Evolutionary conservation across 23 tunicate species (phyloP).

Genomic region (Trididemnum nubilum): DNA sequence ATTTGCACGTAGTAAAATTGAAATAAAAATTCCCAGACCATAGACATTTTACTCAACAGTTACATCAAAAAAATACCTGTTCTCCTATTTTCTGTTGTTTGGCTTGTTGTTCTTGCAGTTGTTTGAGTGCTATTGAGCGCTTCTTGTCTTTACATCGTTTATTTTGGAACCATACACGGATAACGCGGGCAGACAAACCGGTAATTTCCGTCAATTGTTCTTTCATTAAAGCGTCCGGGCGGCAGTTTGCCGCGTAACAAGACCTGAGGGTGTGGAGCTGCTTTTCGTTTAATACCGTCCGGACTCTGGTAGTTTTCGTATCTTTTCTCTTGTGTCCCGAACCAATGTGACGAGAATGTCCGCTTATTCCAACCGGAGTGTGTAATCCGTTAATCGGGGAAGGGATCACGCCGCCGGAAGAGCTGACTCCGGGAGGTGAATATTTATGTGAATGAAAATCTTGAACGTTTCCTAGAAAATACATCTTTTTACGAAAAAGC

Average conservation of each 20-base stretch:
- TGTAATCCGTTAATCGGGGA: slow-evolving; percentile 19
- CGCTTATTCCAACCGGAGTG: neutral
- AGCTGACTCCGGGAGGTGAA: slow-evolving; percentile 1
- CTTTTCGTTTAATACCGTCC: slow-evolving; percentile 96
- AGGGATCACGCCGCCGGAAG: slow-evolving; percentile 18
- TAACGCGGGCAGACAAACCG: slow-evolving; percentile 86
- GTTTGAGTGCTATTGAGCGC: slow-evolving; percentile 83
- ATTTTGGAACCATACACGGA: slow-evolving; percentile 97
- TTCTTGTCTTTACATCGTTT: slow-evolving; percentile 98
- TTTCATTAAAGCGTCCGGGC: slow-evolving; percentile 98
- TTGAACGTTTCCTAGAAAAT: too few relatives aligned
- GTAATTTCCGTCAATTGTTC: slow-evolving; percentile 98
- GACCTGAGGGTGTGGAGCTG: slow-evolving; percentile 86
- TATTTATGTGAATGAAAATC: too few relatives aligned
- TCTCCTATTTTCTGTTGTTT: slow-evolving; percentile 75
- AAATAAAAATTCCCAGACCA: too few relatives aligned
- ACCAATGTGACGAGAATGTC: slow-evolving; percentile 22
- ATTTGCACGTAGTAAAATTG: too few relatives aligned
- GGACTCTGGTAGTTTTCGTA: slow-evolving; percentile 85
- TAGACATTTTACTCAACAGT: too few relatives aligned
- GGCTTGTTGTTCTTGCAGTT: slow-evolving; percentile 84
- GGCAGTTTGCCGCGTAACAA: slow-evolving; percentile 91
- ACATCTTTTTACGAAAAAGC: too few relatives aligned
- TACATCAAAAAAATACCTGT: too few relatives aligned
- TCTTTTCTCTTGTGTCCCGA: slow-evolving; percentile 41